phyloP scores from a whole-genome alignment of 1,140 invertebrate genomes.

The Gonioctena quinquepunctata region DNA sequence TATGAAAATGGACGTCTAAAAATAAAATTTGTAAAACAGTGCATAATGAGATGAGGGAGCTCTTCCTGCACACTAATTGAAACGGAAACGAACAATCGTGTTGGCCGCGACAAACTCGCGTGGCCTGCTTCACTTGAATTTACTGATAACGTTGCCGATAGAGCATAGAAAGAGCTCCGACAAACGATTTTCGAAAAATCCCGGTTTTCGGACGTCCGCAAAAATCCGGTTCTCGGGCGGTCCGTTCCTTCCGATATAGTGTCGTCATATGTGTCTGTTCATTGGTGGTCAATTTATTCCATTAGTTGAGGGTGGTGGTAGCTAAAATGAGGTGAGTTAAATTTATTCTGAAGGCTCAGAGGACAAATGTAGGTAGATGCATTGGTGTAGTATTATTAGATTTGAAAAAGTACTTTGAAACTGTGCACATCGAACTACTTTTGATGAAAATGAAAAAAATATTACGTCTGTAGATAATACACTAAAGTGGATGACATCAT shows the following conservation, averaged over 20 bases:
- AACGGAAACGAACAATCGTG: slow-evolving; percentile 55
- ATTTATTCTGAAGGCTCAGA: no score
- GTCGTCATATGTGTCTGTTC: neutral
- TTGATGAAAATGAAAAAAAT: no score
- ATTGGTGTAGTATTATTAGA: no score
- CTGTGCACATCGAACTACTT: no score
- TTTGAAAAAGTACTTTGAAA: no score
- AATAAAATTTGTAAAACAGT: slow-evolving; percentile 56
- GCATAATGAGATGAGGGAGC: slow-evolving; percentile 57
- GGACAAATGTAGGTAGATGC: no score
- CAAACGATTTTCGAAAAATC: neutral
- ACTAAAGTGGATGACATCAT: no score
- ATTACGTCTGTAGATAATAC: no score
- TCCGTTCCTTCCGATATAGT: neutral
- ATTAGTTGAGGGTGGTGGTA: neutral
- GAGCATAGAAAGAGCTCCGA: slow-evolving; percentile 16
- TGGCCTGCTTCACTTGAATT: slow-evolving; percentile 37
- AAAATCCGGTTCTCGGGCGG: neutral
- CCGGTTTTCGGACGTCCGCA: no score
- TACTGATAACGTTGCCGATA: slow-evolving; percentile 33
- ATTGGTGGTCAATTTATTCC: no score
- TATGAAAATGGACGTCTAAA: slow-evolving; percentile 39
- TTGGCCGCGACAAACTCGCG: slow-evolving; percentile 47
- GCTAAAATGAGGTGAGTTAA: neutral
- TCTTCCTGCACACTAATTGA: slow-evolving; percentile 56